A percentile compares a stretch with the other conserved stretches of the same genome.
Conservation (phyloP, 2,888 invertebrate species). For the Agrenia bidenticulata region DNA sequence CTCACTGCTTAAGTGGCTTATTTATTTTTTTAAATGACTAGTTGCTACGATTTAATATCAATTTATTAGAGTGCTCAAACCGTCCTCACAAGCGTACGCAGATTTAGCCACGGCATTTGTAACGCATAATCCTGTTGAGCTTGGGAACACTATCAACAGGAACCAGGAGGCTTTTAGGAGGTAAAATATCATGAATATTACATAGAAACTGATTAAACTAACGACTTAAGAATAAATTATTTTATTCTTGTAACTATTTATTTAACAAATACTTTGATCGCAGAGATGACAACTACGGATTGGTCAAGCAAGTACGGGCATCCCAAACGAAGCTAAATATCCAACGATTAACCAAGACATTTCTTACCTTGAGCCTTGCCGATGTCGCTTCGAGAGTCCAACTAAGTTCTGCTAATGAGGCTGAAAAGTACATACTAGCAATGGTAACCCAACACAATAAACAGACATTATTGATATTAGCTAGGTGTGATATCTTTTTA, state of each 20-base stretch:
- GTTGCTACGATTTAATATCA: not conserved
- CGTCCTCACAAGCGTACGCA: slow-evolving; percentile 67
- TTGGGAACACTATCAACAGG: slow-evolving; percentile 70
- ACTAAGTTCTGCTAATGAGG: slow-evolving; percentile 76
- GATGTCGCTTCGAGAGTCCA: slow-evolving; percentile 90
- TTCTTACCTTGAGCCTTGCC: slow-evolving; percentile 80
- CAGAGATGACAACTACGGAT: slow-evolving; percentile 62
- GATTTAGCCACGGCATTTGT: slow-evolving; percentile 82
- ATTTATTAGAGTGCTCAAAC: slow-evolving; percentile 39
- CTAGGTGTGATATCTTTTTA: too few relatives aligned
- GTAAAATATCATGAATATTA: too few relatives aligned
- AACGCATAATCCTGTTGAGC: slow-evolving; percentile 70
- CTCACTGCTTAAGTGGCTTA: not conserved
- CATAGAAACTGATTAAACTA: too few relatives aligned
- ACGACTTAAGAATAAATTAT: too few relatives aligned
- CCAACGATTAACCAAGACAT: slow-evolving; percentile 91
- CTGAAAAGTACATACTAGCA: slow-evolving; percentile 88
- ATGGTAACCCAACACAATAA: slow-evolving; percentile 66
- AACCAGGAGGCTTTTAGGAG: slow-evolving; percentile 72
- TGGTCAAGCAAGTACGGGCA: slow-evolving; percentile 73
- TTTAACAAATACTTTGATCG: too few relatives aligned
- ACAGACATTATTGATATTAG: too few relatives aligned
- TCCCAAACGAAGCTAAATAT: slow-evolving; percentile 95
- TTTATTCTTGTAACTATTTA: too few relatives aligned
- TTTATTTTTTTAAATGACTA: not conserved